A percentile compares a stretch with the other conserved stretches of the same genome.
phyloP scores from a whole-genome alignment of 2,888 invertebrate genomes.

The Hartigia nigra region DNA sequence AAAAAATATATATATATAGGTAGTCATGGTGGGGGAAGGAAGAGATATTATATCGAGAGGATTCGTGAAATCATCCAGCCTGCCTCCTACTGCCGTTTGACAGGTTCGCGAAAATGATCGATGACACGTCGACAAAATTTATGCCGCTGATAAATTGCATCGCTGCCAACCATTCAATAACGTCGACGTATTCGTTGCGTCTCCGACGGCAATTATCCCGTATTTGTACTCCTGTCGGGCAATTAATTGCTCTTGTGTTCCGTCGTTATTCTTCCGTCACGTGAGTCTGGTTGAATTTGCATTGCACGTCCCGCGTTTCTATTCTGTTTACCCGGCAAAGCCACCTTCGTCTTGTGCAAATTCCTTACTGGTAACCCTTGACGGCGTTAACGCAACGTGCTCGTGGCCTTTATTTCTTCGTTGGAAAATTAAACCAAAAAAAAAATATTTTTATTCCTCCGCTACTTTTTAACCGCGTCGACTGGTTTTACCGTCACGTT shows the following conservation, averaged over 20 bases:
- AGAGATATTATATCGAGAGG: not conserved
- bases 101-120: conserved; percentile 16
- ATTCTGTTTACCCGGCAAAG: not conserved
- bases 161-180: conserved; percentile 16
- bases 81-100: conserved; percentile 7
- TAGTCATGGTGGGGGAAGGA: conserved; percentile 16
- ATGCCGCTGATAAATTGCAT: conserved; percentile 19
- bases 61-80: not conserved
- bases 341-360: not conserved
- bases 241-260: conserved; percentile 5
- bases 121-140: conserved; percentile 10
- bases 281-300: not conserved
- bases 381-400: not conserved
- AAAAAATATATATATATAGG: conserved; percentile 17
- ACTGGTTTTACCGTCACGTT: not conserved
- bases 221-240: conserved; percentile 16
- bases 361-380: not conserved
- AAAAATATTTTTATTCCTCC: not conserved
- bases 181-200: conserved; percentile 11
- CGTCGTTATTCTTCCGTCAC: conserved; percentile 2
- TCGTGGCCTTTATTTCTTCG: not conserved
- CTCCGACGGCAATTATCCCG: conserved; percentile 19
- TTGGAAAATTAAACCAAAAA: not conserved
- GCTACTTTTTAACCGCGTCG: not conserved
- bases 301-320: not conserved